Conservation (phyloP, 2,113 vertebrate genomes). For the Tetraodon nigroviridis region DNA sequence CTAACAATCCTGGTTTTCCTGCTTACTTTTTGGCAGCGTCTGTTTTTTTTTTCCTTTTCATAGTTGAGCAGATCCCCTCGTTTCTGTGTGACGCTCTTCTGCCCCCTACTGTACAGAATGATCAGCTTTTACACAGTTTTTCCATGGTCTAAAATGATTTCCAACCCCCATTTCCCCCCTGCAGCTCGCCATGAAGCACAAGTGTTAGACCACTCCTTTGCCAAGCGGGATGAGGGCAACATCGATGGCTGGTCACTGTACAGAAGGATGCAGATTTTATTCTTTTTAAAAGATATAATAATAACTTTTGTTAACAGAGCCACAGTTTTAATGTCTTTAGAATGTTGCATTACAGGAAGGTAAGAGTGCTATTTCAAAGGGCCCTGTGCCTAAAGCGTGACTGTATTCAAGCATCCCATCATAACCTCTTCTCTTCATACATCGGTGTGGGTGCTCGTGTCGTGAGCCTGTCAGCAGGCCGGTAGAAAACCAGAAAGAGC, state of each 20-base stretch:
- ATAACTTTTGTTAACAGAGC: conserved; percentile 55
- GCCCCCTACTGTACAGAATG: conserved; percentile 52
- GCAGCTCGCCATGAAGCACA: conserved; percentile 99
- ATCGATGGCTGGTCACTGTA: conserved; percentile 38
- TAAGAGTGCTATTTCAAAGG: too few relatives aligned
- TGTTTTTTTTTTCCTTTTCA: conserved; percentile 10
- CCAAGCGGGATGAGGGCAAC: conserved; percentile 38
- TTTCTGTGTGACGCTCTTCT: conserved; percentile 52
- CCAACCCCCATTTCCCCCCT: conserved; percentile 15
- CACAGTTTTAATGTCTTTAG: conserved; percentile 42
- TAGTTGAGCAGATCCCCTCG: conserved; percentile 7
- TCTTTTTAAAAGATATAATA: conserved; percentile 49
- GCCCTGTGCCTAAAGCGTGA: too few relatives aligned
- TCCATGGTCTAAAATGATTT: neutral
- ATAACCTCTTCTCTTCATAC: conserved; percentile 7
- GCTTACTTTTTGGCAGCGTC: conserved; percentile 9
- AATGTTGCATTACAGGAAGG: conserved; percentile 16
- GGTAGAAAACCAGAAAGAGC: conserved; percentile 5
- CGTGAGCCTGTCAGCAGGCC: conserved; percentile 15
- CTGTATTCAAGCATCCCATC: too few relatives aligned
- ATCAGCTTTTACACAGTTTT: neutral
- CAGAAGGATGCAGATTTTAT: conserved; percentile 52
- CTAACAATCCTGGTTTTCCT: conserved; percentile 8
- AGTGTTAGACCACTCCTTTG: conserved; percentile 81
- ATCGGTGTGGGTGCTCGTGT: neutral